Percentiles rank a stretch among this genome's conserved stretches.
Conservation (phyloP, 2,113 vertebrate species). For the Solea solea region DNA sequence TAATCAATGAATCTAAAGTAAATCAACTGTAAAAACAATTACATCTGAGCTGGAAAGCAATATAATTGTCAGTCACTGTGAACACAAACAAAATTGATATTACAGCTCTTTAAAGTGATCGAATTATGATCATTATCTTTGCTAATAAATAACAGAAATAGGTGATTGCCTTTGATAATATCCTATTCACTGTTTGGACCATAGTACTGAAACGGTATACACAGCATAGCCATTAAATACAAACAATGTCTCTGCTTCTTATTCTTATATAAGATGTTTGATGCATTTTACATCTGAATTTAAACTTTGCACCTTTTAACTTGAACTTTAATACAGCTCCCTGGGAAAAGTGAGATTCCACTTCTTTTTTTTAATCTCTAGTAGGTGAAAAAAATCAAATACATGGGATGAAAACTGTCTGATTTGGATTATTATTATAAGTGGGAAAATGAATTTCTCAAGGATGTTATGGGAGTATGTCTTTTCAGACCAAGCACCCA, state of each 20-base stretch:
- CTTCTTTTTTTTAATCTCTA: background rate
- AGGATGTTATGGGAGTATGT: background rate
- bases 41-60: background rate
- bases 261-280: too few species aligned
- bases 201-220: too few species aligned
- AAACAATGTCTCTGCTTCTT: background rate
- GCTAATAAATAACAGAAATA: background rate
- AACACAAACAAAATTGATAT: background rate
- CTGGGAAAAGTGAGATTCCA: background rate
- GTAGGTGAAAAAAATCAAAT: background rate
- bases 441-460: background rate
- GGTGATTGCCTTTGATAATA: background rate
- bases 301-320: too few species aligned
- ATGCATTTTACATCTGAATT: too few species aligned
- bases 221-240: too few species aligned
- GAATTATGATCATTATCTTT: too few species aligned
- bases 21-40: background rate
- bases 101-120: background rate
- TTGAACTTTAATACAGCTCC: background rate
- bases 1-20: background rate
- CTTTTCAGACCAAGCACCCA: conserved; percentile 16
- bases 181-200: background rate
- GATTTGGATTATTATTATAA: background rate
- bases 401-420: background rate
- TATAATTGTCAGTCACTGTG: background rate